Evolutionary conservation across 1,140 invertebrate species (phyloP).

Genomic region (Drosophila ambigua): DNA sequence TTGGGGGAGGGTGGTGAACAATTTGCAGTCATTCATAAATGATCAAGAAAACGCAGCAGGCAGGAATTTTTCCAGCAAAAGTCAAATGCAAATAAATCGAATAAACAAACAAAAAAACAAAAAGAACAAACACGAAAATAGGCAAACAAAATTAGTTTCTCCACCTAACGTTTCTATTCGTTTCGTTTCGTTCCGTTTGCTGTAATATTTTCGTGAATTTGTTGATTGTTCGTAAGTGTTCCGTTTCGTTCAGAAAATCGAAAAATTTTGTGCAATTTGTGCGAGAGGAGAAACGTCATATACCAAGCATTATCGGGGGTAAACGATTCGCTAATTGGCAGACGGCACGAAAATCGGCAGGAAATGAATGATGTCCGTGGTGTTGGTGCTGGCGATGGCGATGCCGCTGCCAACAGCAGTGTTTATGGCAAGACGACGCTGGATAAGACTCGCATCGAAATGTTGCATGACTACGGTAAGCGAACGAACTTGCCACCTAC

Average conservation of each 20-base stretch:
- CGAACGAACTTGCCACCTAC: conserved; percentile 5
- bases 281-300: conserved; percentile 6
- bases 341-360: conserved; percentile 64
- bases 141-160: conserved; percentile 68
- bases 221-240: conserved; percentile 44
- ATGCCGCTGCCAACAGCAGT: not conserved
- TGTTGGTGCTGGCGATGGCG: too few relatives aligned
- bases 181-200: conserved; percentile 25
- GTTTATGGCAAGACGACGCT: conserved; percentile 55
- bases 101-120: conserved; percentile 49
- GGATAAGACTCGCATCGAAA: conserved; percentile 54
- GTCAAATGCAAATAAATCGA: conserved; percentile 55
- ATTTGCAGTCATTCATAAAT: conserved; percentile 78
- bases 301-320: conserved; percentile 46
- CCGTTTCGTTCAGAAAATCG: conserved; percentile 38
- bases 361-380: conserved; percentile 51
- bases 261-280: conserved; percentile 56
- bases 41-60: conserved; percentile 73
- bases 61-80: conserved; percentile 53
- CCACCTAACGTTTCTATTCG: conserved; percentile 12
- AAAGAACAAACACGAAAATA: conserved; percentile 27
- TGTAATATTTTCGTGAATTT: conserved; percentile 10
- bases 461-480: conserved; percentile 60
- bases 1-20: conserved; percentile 21
- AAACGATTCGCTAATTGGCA: conserved; percentile 68